A percentile compares a stretch with the other conserved stretches of the same genome.
phyloP scores from a whole-genome alignment of 2,888 invertebrate genomes.

The Cryptophagus acutangulus region DNA sequence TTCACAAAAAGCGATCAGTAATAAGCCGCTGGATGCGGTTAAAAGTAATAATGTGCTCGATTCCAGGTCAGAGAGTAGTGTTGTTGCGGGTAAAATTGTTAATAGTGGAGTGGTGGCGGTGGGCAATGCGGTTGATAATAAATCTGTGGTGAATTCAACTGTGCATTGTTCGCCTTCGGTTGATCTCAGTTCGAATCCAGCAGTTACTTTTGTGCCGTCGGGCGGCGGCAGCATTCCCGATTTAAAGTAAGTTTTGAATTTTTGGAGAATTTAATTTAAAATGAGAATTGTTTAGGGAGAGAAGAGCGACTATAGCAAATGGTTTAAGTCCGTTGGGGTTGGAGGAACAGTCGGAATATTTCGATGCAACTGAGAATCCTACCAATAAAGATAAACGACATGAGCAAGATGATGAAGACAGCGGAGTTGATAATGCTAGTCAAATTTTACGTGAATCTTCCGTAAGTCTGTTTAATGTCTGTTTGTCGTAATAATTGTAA shows the following conservation, averaged over 20 bases:
- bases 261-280: conserved; percentile 2
- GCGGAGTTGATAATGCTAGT: conserved; percentile 47
- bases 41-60: conserved; percentile 31
- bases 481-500: conserved; percentile 1
- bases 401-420: conserved; percentile 46
- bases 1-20: conserved; percentile 30
- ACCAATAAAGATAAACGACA: conserved; percentile 42
- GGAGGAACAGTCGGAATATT: conserved; percentile 74
- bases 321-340: conserved; percentile 57
- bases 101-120: conserved; percentile 13
- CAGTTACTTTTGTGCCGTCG: conserved; percentile 41
- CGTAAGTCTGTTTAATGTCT: too few relatives aligned
- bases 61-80: conserved; percentile 41
- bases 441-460: conserved; percentile 46
- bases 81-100: conserved; percentile 22
- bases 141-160: conserved; percentile 4
- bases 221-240: conserved; percentile 42
- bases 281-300: conserved; percentile 23
- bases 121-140: conserved; percentile 15
- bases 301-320: conserved; percentile 43
- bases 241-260: conserved; percentile 31
- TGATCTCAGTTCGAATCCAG: conserved; percentile 43
- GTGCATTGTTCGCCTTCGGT: conserved; percentile 40
- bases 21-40: conserved; percentile 15
- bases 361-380: conserved; percentile 70